Percentiles rank a stretch among this genome's conserved stretches.
Evolutionary conservation across 1,140 invertebrate genomes (phyloP).

Genomic region (Papilio helenus): DNA sequence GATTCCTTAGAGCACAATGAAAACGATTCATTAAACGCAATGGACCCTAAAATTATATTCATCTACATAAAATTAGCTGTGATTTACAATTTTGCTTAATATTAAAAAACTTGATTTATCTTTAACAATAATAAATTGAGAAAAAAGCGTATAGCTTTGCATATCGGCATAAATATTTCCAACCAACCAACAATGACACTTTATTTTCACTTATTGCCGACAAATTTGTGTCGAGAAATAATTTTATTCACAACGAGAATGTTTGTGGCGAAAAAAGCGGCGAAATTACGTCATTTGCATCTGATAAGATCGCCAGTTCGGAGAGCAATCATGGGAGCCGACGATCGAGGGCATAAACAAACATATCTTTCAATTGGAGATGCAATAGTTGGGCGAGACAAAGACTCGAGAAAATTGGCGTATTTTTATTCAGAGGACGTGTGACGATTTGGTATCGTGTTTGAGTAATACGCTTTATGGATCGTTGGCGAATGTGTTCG

Average conservation of each 20-base stretch:
- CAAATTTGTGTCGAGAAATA: slow-evolving; percentile 12
- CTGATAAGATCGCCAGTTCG: slow-evolving; percentile 20
- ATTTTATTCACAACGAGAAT: slow-evolving; percentile 6
- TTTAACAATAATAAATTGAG: too few relatives aligned
- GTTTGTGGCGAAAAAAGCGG: background rate
- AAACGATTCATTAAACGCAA: background rate
- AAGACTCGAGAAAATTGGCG: slow-evolving; percentile 50
- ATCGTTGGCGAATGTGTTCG: slow-evolving; percentile 53
- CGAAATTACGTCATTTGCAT: slow-evolving; percentile 21
- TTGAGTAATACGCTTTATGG: slow-evolving; percentile 61
- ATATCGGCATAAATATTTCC: background rate
- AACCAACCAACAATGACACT: background rate
- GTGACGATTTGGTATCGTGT: slow-evolving; percentile 53
- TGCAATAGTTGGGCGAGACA: slow-evolving; percentile 45
- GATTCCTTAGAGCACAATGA: slow-evolving; percentile 7
- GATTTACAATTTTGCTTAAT: background rate
- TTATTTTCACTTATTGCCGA: background rate
- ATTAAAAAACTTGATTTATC: too few relatives aligned
- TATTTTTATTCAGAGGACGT: slow-evolving; percentile 59
- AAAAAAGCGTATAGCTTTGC: too few relatives aligned
- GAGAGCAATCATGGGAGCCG: slow-evolving; percentile 14
- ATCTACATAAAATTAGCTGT: background rate
- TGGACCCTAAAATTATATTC: background rate
- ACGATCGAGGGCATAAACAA: slow-evolving; percentile 35
- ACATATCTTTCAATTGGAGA: slow-evolving; percentile 46